These are phyloP conservation scores for Urophycis tenuis DNA, from an alignment of 2,797 vertebrate genomes.

Conservation along the genomic window DNA sequence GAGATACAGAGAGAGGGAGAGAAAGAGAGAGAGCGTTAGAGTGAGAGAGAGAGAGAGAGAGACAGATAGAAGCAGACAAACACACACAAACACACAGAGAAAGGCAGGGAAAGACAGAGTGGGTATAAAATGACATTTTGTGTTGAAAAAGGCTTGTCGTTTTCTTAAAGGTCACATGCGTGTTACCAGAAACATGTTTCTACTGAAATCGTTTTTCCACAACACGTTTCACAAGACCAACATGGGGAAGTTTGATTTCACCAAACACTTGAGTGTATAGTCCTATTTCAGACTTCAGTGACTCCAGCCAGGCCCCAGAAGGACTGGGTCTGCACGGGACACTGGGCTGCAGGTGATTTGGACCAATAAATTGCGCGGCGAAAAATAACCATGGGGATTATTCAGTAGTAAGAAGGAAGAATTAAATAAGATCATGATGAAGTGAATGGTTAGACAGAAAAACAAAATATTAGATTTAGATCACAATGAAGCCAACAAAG, in stretches of 20 bases:
- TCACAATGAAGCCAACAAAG: background rate
- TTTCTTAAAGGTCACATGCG: background rate
- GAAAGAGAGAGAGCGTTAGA: too few relatives aligned
- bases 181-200: background rate
- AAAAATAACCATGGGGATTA: background rate
- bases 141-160: background rate
- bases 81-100: background rate
- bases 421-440: background rate
- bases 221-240: background rate
- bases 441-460: slow-evolving; percentile 3
- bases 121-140: background rate
- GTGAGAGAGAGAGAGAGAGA: too few relatives aligned
- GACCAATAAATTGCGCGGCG: background rate
- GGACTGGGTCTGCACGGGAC: background rate
- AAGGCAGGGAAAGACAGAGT: background rate
- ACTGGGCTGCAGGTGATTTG: background rate
- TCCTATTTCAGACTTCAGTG: background rate
- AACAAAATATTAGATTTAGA: background rate
- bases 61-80: background rate
- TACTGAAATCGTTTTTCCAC: background rate
- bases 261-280: background rate
- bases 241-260: background rate
- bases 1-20: background rate
- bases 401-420: slow-evolving; percentile 3
- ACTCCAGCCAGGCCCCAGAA: background rate